Evolutionary conservation across 1,140 invertebrate genomes (phyloP), one percentile per base, ranked within the genome.

Genomic region (Proales similis): DNA sequence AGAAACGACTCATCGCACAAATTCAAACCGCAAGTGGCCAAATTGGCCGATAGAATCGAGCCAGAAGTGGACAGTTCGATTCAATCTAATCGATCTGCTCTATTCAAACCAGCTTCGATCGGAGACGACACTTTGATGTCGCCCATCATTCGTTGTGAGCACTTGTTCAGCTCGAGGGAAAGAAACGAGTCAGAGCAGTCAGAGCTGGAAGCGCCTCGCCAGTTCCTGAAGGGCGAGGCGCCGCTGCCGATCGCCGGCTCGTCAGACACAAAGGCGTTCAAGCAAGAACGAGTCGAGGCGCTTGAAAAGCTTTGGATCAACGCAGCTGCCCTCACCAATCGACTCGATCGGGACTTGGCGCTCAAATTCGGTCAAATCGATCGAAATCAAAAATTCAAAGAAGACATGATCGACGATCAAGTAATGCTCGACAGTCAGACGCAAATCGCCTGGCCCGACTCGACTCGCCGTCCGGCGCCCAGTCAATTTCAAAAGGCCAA

Each of bases 221-320:
- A n/a, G n/a, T n/a, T n/a, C 1, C 7, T 19, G 27, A 49, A n/a
- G 27, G 42, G 0, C 12, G 5, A 29, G 19, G 22, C 14, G 12
- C 6, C 22, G 6, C 20, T 12, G 26, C 36, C 30, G n/a, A 24
- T 9, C 36, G 24, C 51, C 51, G 30, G 51, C 51, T 20, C 24
- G 39, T 2, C 19, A 42, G 45, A 57, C 39, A 57, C 39, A 57
- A 27, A 2, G 6, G 27, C 45, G 19, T 57, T 42, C 19, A 38
- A 27, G 1, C 39, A 42, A 24, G 51, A 57, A 1, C 36, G 51
- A 11, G 51, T 57, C n/a, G 33, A 36, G 17, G 51, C 39, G 24
- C 32, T 57, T 14, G 51, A 57, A 57, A 57, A 57, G 22, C 36
- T 57, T 14, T 57, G 51, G 51, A n/a, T 57, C 2, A 24, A 57